Base-by-base conservation (phyloP, 2,888 invertebrate species). In the Willowsia nigromaculata region DNA sequence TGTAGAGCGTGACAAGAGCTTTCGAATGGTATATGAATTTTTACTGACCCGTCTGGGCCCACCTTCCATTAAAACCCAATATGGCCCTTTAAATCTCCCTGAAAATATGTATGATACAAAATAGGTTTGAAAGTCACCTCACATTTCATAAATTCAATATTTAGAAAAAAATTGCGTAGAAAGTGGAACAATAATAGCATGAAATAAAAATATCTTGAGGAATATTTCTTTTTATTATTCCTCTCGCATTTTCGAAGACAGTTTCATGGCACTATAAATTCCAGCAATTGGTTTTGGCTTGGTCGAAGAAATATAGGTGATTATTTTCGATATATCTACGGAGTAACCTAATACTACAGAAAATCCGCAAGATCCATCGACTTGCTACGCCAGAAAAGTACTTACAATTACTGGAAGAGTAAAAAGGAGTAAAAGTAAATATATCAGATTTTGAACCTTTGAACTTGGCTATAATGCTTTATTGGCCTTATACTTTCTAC, bases 201-300 rank as follows among this genome's bases (percentile, higher is more conserved):
- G 15, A 15, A 56, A 59, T 25, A 27, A 22, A 27, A 11, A 59
- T 25, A 59, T 27, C 59, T n/a, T n/a, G n/a, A 59, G 9, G 27
- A 59, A 53, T 53, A 5, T 59, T 59, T 15, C 4, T 50, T 27
- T 27, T 59, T 59, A 3, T 25, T 59, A n/a, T 53, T 53, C 18
- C 18, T 59, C 27, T 59, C 11, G 25, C 9, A 6, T 1, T 59
- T 59, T 6, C 15, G 33, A 33, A 33, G 82, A 83, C 82, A 83
- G 68, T 83, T 83, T 83, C 82, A 83, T 83, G 30, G 82, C 65
- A 18, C 82, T 22, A 83, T 83, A 83, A 83, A 40, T 83, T 62
- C 15, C 7, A 65, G 27, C 25, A 27, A 27, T 50, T 50, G 27
- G 3, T 56, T 18, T n/a, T n/a, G n/a, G n/a, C n/a, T n/a, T n/a